Evolutionary conservation across 2,888 invertebrate genomes (phyloP).

Genomic region (Craniophora ligustri): DNA sequence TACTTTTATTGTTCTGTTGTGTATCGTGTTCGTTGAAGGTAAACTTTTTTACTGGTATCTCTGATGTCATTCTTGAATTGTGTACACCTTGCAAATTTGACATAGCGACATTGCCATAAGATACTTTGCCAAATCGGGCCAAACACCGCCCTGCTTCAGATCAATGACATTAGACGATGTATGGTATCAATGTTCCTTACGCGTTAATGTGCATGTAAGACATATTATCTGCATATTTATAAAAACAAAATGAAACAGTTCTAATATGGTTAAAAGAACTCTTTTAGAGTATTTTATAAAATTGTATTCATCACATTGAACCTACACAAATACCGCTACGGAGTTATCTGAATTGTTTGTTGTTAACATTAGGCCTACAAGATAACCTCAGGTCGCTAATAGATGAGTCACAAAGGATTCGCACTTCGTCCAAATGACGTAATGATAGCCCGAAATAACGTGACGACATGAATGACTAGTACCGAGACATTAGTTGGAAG

Average conservation of each 20-base stretch:
- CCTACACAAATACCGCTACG: not conserved
- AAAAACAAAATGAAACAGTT: conserved; percentile 1
- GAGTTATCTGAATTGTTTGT: conserved; percentile 21
- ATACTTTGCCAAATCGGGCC: conserved; percentile 8
- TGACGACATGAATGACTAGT: conserved; percentile 49
- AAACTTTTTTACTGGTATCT: conserved; percentile 16
- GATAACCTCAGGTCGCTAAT: conserved; percentile 37
- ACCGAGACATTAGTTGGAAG: conserved; percentile 17
- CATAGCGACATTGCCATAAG: conserved; percentile 18
- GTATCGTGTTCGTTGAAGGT: not conserved
- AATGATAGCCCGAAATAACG: conserved; percentile 45
- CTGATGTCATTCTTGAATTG: conserved; percentile 30
- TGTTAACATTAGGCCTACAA: conserved; percentile 24
- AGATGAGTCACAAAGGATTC: conserved; percentile 39
- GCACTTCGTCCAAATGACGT: conserved; percentile 44
- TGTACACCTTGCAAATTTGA: conserved; percentile 15
- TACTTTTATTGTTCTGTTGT: conserved; percentile 21
- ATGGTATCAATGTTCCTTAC: conserved; percentile 28
- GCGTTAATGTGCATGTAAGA: conserved; percentile 7
- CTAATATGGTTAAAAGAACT: not conserved
- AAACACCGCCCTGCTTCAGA: conserved; percentile 17
- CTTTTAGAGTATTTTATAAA: not conserved
- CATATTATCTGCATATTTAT: not conserved
- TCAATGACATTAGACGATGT: conserved; percentile 37
- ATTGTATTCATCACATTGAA: not conserved